Conservation (phyloP, 2,797 vertebrate genomes). For the Channallabes apus region DNA sequence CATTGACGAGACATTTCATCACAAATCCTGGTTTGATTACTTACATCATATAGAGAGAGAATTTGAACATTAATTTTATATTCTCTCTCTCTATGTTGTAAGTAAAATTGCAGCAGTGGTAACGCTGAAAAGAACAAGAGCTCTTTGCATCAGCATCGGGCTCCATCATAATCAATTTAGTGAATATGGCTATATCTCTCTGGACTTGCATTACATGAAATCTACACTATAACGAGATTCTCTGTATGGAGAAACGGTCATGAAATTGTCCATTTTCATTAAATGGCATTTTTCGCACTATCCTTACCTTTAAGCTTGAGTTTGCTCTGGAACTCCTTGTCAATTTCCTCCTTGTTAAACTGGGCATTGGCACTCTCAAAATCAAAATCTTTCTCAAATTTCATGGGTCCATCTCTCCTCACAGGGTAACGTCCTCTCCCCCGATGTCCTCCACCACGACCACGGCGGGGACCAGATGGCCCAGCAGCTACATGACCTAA, state of each 20-base stretch:
- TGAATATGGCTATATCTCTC: background rate
- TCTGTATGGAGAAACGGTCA: background rate
- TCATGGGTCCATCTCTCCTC: constrained; percentile 90
- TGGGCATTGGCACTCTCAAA: constrained; percentile 98
- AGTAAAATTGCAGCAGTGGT: background rate
- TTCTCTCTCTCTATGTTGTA: background rate
- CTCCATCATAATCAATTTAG: background rate
- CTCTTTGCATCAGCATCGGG: background rate
- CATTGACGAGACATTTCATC: too few species aligned
- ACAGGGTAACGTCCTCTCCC: constrained; percentile 88
- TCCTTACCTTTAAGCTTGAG: constrained; percentile 91
- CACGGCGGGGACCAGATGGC: constrained; percentile 46
- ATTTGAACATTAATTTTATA: too few species aligned
- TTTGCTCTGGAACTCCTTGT: constrained; percentile 96
- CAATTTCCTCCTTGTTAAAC: constrained; percentile 97
- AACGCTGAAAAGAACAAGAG: background rate
- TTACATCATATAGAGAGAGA: too few species aligned
- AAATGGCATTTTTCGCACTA: too few species aligned
- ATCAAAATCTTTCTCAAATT: constrained; percentile 98
- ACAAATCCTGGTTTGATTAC: too few species aligned
- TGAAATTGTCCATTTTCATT: background rate
- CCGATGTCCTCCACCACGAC: constrained; percentile 77
- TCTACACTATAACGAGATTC: background rate
- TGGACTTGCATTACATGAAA: background rate
- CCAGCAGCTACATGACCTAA: constrained; percentile 70